These are phyloP conservation scores for Micromussa lordhowensis DNA, from an alignment of 92 coral and sea anemone genomes.

Conservation along the genomic window DNA sequence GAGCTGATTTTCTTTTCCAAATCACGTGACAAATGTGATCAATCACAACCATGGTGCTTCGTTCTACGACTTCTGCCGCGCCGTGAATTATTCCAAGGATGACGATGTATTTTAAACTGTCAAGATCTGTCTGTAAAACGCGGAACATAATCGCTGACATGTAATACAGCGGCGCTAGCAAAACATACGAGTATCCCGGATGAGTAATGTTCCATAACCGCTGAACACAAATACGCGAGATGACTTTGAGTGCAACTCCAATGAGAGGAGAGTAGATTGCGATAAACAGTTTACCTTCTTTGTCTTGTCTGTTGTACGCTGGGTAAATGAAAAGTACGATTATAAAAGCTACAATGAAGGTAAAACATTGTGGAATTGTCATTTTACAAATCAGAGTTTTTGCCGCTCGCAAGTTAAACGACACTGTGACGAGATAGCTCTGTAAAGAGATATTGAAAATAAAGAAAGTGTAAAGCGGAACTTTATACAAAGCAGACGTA, in stretches of 20 bases:
- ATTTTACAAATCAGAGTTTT: constrained; percentile 1
- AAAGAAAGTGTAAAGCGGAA: constrained; percentile 2
- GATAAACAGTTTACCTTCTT: not conserved
- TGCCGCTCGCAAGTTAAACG: not conserved
- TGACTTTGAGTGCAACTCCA: constrained; percentile 16
- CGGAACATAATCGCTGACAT: not conserved
- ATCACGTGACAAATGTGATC: constrained; percentile 38
- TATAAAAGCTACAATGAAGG: not conserved
- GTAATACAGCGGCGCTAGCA: not conserved
- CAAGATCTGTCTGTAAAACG: not conserved
- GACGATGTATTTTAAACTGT: constrained; percentile 17
- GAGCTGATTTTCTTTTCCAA: constrained; percentile 11
- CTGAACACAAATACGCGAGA: constrained; percentile 35
- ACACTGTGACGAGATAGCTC: not conserved
- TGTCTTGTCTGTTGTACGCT: not conserved
- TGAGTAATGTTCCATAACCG: constrained; percentile 27
- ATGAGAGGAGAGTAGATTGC: constrained; percentile 1
- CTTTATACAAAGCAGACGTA: not conserved
- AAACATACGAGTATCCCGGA: constrained; percentile 32
- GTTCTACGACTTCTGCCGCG: constrained; percentile 34
- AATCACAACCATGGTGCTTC: constrained; percentile 37
- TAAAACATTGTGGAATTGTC: not conserved
- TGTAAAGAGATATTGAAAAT: not conserved
- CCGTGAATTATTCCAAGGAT: constrained; percentile 47
- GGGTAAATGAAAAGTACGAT: not conserved